Evolutionary conservation across 1,140 invertebrate species (phyloP).

Genomic region (Chironomus tepperi): DNA sequence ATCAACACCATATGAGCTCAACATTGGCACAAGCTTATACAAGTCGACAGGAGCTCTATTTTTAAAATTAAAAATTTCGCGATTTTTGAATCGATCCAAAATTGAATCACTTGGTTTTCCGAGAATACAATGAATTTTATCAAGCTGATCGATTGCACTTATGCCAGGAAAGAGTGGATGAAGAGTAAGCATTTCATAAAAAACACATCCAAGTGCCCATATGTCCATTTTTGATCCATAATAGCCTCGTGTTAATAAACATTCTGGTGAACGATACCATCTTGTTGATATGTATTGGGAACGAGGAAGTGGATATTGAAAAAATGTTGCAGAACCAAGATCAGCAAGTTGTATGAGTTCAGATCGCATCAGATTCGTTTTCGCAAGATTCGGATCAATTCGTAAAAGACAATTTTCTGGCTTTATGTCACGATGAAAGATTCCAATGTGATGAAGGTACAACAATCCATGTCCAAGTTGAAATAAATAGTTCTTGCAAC

Average conservation of each 20-base stretch:
- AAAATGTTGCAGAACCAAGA: slow-evolving; percentile 51
- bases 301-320: slow-evolving; percentile 50
- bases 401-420: slow-evolving; percentile 60
- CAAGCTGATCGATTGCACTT: slow-evolving; percentile 59
- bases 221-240: slow-evolving; percentile 64
- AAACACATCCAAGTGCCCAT: slow-evolving; percentile 62
- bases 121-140: slow-evolving; percentile 53
- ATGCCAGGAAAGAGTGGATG: slow-evolving; percentile 58
- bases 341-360: slow-evolving; percentile 53
- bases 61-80: too few species aligned
- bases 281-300: slow-evolving; percentile 64
- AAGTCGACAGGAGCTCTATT: slow-evolving; percentile 48
- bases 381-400: slow-evolving; percentile 32
- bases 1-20: slow-evolving; percentile 44
- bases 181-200: slow-evolving; percentile 56
- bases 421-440: slow-evolving; percentile 62
- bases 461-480: slow-evolving; percentile 48
- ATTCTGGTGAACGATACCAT: slow-evolving; percentile 63
- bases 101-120: slow-evolving; percentile 49
- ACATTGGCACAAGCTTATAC: slow-evolving; percentile 43
- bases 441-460: slow-evolving; percentile 51
- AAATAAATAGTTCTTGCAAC: slow-evolving; percentile 44
- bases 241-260: slow-evolving; percentile 54
- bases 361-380: slow-evolving; percentile 36
- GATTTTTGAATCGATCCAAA: slow-evolving; percentile 49